Conservation (phyloP, 2,888 invertebrate species). For the Auanema sp. region DNA sequence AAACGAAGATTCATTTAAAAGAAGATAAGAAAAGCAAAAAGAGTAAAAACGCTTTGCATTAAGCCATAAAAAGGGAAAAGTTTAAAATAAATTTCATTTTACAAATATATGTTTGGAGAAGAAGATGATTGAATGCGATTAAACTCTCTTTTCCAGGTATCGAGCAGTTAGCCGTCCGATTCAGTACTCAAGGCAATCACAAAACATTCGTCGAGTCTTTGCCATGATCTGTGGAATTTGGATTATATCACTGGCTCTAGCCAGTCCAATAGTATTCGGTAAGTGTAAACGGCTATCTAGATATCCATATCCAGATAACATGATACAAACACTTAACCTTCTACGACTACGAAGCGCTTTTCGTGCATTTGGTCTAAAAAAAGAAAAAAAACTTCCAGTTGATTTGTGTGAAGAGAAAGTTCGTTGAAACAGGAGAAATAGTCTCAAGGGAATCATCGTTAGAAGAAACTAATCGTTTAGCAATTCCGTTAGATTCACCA, state of each 20-base stretch:
- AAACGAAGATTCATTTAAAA: no score
- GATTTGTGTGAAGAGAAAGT: not conserved
- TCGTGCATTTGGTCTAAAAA: no score
- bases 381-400: no score
- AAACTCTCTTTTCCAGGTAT: constrained; percentile 73
- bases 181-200: constrained; percentile 97
- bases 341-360: not conserved
- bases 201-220: constrained; percentile 84
- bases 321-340: constrained; percentile 1
- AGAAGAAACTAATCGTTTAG: not conserved
- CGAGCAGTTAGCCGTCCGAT: constrained; percentile 98
- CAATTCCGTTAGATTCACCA: constrained; percentile 1
- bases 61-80: constrained; percentile 3
- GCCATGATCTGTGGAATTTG: constrained; percentile 91
- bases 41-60: no score
- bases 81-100: not conserved
- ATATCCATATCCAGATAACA: not conserved
- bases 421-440: constrained; percentile 3
- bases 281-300: constrained; percentile 50
- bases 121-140: not conserved
- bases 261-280: constrained; percentile 90
- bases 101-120: not conserved
- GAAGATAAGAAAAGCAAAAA: no score
- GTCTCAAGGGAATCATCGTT: no score
- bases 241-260: constrained; percentile 92